Percentiles rank a stretch among this genome's conserved stretches.
Evolutionary conservation across 1,140 invertebrate species (phyloP).

Genomic region (Paraescarpia echinospica): DNA sequence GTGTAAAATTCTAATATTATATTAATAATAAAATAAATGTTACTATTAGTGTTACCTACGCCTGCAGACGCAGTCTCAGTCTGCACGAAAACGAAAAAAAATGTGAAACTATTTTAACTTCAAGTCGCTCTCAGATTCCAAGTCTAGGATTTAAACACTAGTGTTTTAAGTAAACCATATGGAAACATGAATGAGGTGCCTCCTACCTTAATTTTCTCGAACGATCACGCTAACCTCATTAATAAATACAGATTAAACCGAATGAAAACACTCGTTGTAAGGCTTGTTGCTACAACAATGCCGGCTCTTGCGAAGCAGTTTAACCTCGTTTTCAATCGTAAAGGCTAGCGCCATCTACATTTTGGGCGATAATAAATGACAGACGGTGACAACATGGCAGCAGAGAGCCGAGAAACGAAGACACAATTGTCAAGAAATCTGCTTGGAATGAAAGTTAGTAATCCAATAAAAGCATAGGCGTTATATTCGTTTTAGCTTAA

Average conservation of each 20-base stretch:
- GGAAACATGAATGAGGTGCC: not conserved
- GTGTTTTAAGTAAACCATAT: not conserved
- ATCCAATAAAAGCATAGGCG: not conserved
- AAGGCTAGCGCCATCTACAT: not conserved
- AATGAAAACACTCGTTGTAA: not conserved
- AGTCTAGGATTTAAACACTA: too few species aligned
- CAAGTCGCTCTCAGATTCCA: not conserved
- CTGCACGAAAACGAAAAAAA: too few species aligned
- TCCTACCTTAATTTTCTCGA: not conserved
- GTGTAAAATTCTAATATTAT: too few species aligned
- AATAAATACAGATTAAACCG: not conserved
- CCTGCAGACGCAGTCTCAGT: too few species aligned
- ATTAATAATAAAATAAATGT: too few species aligned
- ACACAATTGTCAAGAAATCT: not conserved
- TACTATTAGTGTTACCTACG: too few species aligned
- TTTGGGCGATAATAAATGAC: not conserved
- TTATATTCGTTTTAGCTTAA: not conserved
- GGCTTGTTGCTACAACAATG: not conserved
- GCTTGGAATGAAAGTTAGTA: slow-evolving; percentile 5
- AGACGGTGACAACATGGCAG: not conserved
- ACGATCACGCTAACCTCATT: not conserved
- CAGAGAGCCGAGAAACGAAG: not conserved
- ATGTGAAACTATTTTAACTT: not conserved
- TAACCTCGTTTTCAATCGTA: not conserved
- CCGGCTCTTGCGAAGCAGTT: not conserved